Base-by-base conservation (phyloP, 1,140 invertebrate species). In the Drosophila equinoxialis region DNA sequence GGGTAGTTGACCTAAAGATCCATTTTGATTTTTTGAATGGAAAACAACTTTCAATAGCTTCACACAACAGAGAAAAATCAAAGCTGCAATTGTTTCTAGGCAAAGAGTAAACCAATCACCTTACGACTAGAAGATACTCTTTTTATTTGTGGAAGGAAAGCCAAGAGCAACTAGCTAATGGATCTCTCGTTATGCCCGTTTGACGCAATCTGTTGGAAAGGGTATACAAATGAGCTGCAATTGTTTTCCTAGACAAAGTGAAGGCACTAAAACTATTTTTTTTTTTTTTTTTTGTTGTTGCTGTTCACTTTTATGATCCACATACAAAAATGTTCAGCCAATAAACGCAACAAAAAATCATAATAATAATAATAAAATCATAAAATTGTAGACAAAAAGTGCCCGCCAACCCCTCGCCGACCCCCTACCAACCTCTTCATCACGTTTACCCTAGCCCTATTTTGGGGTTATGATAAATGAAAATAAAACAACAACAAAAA, bases 1-100 rank as follows among this genome's bases (percentile, higher is more conserved):
- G 78, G 78, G 68, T 54, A 64, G 59, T 39, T 80, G 71, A 86
- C 83, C 82, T 82, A 85, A 87, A 79, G 82, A 85, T 83, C 55
- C 65, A 64, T 57, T 73, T 73, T 66, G 45, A 58, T 54, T 11
- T 11, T 39, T 39, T 39, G 45, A 23, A 59, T 59, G 30, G 30
- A 17, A 66, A 35, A 54, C 39, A 42, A 74, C 72, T 70, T 74
- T 74, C 68, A 60, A 66, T 59, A 23, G 58, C 81, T 75, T 81
- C 77, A 78, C 11, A 39, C 37, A 39, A 8, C 10, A 35, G 7
- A 35, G 8, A 10, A 39, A 39, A 39, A 39, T 39, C 37, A 39
- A 11, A 13, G 37, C 37, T 39, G 37, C 37, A 39, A 39, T 39
- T 39, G 37, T 39, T 39, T 39, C 37, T 39, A 39, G 37, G 37